Evolutionary conservation across 2,113 vertebrate species (phyloP).

Genomic region (Cyanistes caeruleus): DNA sequence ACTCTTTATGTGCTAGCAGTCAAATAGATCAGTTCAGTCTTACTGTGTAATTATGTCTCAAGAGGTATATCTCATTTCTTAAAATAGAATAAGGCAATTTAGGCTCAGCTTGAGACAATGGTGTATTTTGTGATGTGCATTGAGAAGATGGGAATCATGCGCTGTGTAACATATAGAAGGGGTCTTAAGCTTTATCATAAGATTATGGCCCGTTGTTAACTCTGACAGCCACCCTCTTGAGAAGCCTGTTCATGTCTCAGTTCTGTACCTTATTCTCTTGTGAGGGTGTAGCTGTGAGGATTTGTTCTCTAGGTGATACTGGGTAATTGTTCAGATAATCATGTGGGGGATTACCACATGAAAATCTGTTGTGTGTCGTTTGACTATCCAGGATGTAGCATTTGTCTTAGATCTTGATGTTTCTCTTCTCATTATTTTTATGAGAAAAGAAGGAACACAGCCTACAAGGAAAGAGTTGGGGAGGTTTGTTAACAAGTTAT

Average conservation of each 20-base stretch:
- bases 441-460: not conserved
- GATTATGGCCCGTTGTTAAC: not conserved
- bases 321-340: not conserved
- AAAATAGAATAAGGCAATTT: not conserved
- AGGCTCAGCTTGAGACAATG: not conserved
- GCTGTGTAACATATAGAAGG: not conserved
- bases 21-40: not conserved
- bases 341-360: not conserved
- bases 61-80: not conserved
- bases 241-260: not conserved
- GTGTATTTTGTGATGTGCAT: not conserved
- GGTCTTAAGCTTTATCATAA: not conserved
- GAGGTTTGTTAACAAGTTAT: not conserved
- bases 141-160: not conserved
- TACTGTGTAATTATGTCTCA: not conserved
- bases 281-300: not conserved
- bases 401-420: not conserved
- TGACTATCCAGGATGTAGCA: not conserved
- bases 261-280: not conserved
- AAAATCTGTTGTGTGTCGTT: accelerated
- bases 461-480: not conserved
- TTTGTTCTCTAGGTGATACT: not conserved
- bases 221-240: not conserved
- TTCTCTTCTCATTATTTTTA: not conserved
- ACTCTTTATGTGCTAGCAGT: not conserved